Percentiles rank a stretch among this genome's conserved stretches.
Evolutionary conservation across 2,113 vertebrate species (phyloP).

Genomic region (Perca fluviatilis): DNA sequence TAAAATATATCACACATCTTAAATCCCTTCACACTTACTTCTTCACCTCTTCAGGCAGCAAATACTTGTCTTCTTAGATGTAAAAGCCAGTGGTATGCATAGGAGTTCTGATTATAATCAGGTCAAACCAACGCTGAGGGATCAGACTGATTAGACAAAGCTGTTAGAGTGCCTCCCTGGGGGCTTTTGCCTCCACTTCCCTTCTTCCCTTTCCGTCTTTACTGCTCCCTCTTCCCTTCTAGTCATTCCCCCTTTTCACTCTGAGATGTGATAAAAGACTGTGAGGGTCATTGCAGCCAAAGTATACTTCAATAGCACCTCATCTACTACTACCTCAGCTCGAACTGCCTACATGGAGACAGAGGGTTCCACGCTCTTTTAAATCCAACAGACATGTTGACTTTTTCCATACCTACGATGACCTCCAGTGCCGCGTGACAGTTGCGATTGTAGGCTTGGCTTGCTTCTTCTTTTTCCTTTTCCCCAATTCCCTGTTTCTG

Average conservation of each 20-base stretch:
- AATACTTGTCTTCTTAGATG: constrained; percentile 31
- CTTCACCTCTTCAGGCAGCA: constrained; percentile 9
- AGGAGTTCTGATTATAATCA: constrained; percentile 69
- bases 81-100: constrained; percentile 42
- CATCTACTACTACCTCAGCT: constrained; percentile 27
- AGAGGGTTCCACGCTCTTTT: neutral
- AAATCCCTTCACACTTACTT: constrained; percentile 23
- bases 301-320: constrained; percentile 19
- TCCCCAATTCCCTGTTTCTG: constrained; percentile 67
- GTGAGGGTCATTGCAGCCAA: constrained; percentile 36
- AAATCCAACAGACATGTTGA: neutral
- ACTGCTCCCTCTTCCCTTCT: constrained; percentile 18
- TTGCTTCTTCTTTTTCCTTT: constrained; percentile 84
- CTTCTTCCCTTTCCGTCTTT: constrained; percentile 29
- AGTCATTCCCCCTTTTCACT: constrained; percentile 39
- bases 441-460: constrained; percentile 89
- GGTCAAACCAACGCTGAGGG: constrained; percentile 69
- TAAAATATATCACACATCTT: constrained; percentile 24
- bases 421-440: constrained; percentile 96
- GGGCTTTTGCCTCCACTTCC: constrained; percentile 53
- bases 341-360: constrained; percentile 23
- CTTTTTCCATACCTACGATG: constrained; percentile 90
- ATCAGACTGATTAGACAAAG: constrained; percentile 74
- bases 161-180: constrained; percentile 62
- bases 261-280: constrained; percentile 41